Base-by-base conservation (phyloP, 2,113 vertebrate species). In the Octodon degus region DNA sequence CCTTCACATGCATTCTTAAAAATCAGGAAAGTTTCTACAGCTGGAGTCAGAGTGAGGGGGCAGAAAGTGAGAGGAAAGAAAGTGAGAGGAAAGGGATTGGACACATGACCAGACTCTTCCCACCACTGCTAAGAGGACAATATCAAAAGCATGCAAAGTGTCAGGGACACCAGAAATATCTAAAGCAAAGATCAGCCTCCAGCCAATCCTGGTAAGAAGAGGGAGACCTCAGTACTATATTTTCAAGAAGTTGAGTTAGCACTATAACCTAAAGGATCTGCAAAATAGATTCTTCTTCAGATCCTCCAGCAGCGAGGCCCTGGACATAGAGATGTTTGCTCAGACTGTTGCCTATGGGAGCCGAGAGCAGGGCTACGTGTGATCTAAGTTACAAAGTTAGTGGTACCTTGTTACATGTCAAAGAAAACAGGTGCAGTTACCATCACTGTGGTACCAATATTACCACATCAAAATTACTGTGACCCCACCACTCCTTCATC, bases 131-230 rank as follows among this genome's bases (percentile, higher is more conserved):
- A 77, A 34, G 79, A 30, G 32, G 7, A 7, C 37, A 84, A 27
- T n/a, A 20, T 7, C 0, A 60, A 90, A 82, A 89, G 25, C 50
- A 16, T 0, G 9, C 67, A 65, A 11, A 55, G 47, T 25, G 11
- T 37, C 12, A 47, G 14, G 14, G 17, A 1, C 11, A 2, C 5
- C 50, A 77, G 55, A 60, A 0, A 0, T 30, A 2, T 62, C 63
- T 10, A 43, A 27, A 86, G 7, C 62, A 37, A 86, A 92, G 19
- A 53, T 16, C 20, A 60, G 34, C 8, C 37, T 24, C 50, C 0
- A 14, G 16, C 5, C 7, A 2, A n/a, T 7, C 34, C 37, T 9
- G 30, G 12, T 25, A 43, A 86, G 32, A 25, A 85, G 91, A 19
- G 3, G 3, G 10, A 7, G 47, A 37, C 27, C 10, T 50, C 14